Evolutionary conservation across 2,797 vertebrate species (phyloP).

Genomic region (Sandelia bainsii): DNA sequence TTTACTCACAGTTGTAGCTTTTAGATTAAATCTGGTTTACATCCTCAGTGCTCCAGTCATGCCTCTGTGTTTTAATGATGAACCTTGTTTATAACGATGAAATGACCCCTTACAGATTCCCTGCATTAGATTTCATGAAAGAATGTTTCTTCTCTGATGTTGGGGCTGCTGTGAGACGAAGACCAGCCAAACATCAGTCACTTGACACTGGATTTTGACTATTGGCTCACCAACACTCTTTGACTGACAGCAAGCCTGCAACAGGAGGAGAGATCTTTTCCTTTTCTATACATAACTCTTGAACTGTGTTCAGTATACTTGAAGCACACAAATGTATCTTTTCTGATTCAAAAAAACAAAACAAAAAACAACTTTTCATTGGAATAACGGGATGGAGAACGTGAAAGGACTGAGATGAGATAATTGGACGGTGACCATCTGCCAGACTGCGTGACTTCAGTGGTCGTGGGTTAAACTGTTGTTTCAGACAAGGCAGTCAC

Average conservation of each 20-base stretch:
- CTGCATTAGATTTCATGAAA: slow-evolving; percentile 45
- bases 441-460: slow-evolving; percentile 36
- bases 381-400: slow-evolving; percentile 7
- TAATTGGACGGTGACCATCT: slow-evolving; percentile 45
- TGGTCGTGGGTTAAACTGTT: slow-evolving; percentile 33
- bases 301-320: slow-evolving; percentile 73
- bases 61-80: slow-evolving; percentile 52
- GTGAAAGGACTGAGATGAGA: slow-evolving; percentile 18
- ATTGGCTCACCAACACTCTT: slow-evolving; percentile 47
- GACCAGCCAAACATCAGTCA: slow-evolving; percentile 64
- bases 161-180: slow-evolving; percentile 55
- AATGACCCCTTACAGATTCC: slow-evolving; percentile 50
- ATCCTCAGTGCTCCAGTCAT: slow-evolving; percentile 67
- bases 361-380: slow-evolving; percentile 4
- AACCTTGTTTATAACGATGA: slow-evolving; percentile 51
- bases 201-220: slow-evolving; percentile 76
- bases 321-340: slow-evolving; percentile 63
- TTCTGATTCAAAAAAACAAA: slow-evolving; percentile 35
- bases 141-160: slow-evolving; percentile 62
- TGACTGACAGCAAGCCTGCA: slow-evolving; percentile 54
- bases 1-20: slow-evolving; percentile 51
- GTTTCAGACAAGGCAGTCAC: slow-evolving; percentile 14
- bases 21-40: slow-evolving; percentile 57
- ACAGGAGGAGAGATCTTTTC: slow-evolving; percentile 38
- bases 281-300: slow-evolving; percentile 59